Evolutionary conservation across 2,888 invertebrate species (phyloP), one percentile per base, ranked within the genome.

Genomic region (Drepanosiphum platanoidis): DNA sequence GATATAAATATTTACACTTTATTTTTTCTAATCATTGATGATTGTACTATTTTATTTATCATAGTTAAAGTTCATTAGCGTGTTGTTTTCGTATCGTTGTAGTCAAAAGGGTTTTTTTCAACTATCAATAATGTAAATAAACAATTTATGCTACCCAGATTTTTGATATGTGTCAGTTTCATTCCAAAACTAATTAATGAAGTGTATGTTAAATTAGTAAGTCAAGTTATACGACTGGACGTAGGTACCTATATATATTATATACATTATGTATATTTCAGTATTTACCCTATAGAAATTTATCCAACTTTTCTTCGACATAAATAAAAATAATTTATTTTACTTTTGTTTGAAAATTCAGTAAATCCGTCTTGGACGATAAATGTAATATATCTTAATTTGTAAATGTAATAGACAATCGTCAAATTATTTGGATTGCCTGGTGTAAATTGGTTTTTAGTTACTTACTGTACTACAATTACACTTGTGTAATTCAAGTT

Each of bases 161-260:
- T 80, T 80, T 68, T 70, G 80, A 70, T 79, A 52, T 27, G 68
- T 70, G 80, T 70, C 46, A 70, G 52, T 68, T 70, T 52, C 68
- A 70, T 80, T 36, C 46, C 15, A 4, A 80, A 52, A 68, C 34
- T 68, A 68, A 80, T 68, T 68, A 68, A 79, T 68, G 4, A 68
- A 78, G 64, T 42, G 66, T n/a, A 34, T 1, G n/a, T 18, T 66
- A 42, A 78, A 66, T 78, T 42, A 66, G 32, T 34, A 68, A 52
- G 3, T 30, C 7, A 3, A 42, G 1, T 42, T 42, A 42, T 42
- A 42, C n/a, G n/a, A 42, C 13, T 46, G 58, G 58, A n/a, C 34
- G n/a, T 52, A 32, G 15, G 2, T 1, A 18, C 58, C 7, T 58
- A 3, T 42, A 42, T 42, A 9, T 42, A 42, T 42, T 42, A 9